phyloP scores from a whole-genome alignment of 2,113 vertebrate species.

The Sminthopsis crassicaudata region DNA sequence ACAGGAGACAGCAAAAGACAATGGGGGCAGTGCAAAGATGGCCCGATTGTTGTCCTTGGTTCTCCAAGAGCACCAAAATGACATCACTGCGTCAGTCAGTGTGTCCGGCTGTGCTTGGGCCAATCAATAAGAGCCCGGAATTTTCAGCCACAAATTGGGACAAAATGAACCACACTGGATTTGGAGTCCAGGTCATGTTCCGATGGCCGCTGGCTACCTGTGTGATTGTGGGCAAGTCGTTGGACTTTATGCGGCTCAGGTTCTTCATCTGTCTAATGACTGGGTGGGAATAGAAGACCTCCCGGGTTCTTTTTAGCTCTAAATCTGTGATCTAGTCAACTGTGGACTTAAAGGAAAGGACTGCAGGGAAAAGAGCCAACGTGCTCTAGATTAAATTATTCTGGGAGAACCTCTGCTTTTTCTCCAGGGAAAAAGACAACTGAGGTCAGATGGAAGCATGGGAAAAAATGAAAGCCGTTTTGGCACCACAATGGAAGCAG shows the following conservation, averaged over 20 bases:
- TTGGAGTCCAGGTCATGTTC: neutral
- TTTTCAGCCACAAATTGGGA: too few species aligned
- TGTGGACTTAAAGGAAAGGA: constrained; percentile 34
- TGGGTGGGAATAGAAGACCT: neutral
- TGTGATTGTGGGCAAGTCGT: neutral
- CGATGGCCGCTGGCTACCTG: neutral
- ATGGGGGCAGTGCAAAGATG: neutral
- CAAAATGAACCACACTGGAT: neutral
- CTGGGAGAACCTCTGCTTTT: constrained; percentile 59
- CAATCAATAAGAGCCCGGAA: too few species aligned
- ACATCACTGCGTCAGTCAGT: too few species aligned
- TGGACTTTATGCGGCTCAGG: neutral
- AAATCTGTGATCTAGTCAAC: neutral
- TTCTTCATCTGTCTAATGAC: neutral
- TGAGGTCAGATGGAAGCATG: constrained; percentile 73
- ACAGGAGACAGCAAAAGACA: constrained; percentile 39
- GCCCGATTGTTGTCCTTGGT: too few species aligned
- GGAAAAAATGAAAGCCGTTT: constrained; percentile 64
- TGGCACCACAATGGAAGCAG: constrained; percentile 34
- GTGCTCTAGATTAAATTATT: constrained; percentile 9
- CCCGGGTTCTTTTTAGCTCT: neutral
- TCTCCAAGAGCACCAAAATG: too few species aligned
- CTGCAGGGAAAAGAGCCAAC: neutral
- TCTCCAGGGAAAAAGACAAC: constrained; percentile 68
- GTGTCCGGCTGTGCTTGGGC: too few species aligned